Evolutionary conservation across 35 echinoderm and acorn worm genomes (phyloP).

Genomic region (Heliocidaris erythrogramma): DNA sequence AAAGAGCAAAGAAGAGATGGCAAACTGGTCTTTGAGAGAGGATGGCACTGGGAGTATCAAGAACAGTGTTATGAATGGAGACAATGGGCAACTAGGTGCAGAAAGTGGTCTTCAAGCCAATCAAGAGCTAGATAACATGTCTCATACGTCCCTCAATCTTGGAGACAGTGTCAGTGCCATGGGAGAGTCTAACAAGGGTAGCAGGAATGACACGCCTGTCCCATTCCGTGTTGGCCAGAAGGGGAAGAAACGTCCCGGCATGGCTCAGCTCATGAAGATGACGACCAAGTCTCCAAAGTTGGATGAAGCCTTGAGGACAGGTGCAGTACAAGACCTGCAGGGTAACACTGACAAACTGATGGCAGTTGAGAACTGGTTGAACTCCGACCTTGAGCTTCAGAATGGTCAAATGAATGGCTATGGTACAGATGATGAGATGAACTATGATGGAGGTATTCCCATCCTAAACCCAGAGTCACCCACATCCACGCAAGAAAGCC

Average conservation of each 20-base stretch:
- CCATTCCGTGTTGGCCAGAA: background rate
- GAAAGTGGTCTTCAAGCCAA: background rate
- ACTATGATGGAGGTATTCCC: background rate
- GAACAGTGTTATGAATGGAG: constrained; percentile 29
- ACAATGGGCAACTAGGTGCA: too few species aligned
- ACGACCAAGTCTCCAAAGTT: constrained; percentile 34
- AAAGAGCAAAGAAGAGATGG: constrained; percentile 82
- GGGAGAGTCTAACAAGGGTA: background rate
- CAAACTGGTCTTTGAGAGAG: constrained; percentile 53
- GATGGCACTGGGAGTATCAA: constrained; percentile 25
- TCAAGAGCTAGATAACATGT: constrained; percentile 37
- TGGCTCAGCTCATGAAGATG: background rate
- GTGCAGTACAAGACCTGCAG: constrained; percentile 29
- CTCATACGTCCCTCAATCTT: background rate
- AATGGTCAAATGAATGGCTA: constrained; percentile 36
- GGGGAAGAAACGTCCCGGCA: background rate
- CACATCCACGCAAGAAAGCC: constrained; percentile 23
- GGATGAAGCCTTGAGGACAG: constrained; percentile 23
- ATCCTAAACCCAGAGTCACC: constrained; percentile 47
- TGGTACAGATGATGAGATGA: background rate
- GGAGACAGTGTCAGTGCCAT: constrained; percentile 44
- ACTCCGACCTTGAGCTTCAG: constrained; percentile 48
- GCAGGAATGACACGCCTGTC: background rate
- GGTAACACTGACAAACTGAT: constrained; percentile 32
- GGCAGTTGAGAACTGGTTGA: constrained; percentile 33